Conservation (phyloP, 2,797 vertebrate genomes). For the Pseudochirops cupreus region DNA sequence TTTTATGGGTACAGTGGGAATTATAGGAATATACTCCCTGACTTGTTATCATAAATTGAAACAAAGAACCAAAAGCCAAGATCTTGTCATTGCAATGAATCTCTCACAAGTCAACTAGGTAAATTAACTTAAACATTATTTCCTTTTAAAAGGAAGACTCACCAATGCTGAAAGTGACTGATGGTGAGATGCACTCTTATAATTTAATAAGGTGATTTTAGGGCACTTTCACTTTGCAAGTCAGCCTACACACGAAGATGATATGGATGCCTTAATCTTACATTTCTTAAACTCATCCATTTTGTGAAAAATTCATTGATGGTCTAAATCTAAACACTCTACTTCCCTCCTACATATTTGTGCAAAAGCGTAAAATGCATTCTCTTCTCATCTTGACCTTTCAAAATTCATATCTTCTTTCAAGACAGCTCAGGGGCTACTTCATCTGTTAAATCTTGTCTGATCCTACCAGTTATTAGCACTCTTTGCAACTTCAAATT, state of each 20-base stretch:
- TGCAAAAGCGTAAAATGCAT: background rate
- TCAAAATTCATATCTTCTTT: background rate
- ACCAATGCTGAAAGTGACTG: slow-evolving; percentile 29
- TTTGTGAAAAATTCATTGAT: background rate
- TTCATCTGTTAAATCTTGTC: too few species aligned
- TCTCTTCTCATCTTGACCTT: background rate
- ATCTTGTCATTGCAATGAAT: slow-evolving; percentile 45
- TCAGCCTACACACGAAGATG: slow-evolving; percentile 6
- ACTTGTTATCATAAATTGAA: slow-evolving; percentile 48
- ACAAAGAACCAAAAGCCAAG: slow-evolving; percentile 14
- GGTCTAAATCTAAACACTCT: background rate
- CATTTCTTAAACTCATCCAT: background rate
- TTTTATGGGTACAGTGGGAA: slow-evolving; percentile 23
- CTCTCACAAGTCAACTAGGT: background rate
- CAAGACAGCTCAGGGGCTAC: background rate
- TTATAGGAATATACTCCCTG: slow-evolving; percentile 26
- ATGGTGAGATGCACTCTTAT: slow-evolving; percentile 42
- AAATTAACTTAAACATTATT: background rate
- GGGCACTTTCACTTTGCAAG: slow-evolving; percentile 21
- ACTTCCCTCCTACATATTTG: background rate
- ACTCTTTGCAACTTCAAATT: background rate
- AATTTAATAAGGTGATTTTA: slow-evolving; percentile 37
- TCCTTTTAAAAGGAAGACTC: slow-evolving; percentile 47
- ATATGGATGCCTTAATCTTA: slow-evolving; percentile 6
- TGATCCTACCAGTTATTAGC: background rate